phyloP scores from a whole-genome alignment of 2,888 invertebrate species.

The Pelosia muscerda region DNA sequence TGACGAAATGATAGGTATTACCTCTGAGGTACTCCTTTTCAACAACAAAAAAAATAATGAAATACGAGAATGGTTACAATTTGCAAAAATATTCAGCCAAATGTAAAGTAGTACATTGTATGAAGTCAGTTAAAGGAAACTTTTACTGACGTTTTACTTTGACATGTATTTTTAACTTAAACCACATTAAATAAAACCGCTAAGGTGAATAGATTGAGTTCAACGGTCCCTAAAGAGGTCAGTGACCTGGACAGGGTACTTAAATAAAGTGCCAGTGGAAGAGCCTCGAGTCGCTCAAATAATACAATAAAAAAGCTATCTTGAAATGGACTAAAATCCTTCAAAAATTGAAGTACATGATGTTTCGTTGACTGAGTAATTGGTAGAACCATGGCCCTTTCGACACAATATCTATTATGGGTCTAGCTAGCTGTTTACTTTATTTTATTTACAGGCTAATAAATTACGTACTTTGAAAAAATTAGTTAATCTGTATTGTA shows the following conservation, averaged over 20 bases:
- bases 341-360: not conserved
- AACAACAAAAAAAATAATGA: not conserved
- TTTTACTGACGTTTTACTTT: not conserved
- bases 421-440: not conserved
- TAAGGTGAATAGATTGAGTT: not conserved
- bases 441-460: not conserved
- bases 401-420: not conserved
- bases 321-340: not conserved
- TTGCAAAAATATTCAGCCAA: not conserved
- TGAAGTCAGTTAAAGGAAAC: not conserved
- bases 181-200: not conserved
- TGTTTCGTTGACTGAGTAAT: not conserved
- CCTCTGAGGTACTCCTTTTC: not conserved
- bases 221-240: not conserved
- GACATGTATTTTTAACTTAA: not conserved
- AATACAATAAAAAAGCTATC: slow-evolving; percentile 1
- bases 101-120: not conserved
- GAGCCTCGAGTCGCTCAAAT: not conserved
- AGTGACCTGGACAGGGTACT: not conserved
- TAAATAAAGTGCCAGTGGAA: not conserved
- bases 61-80: not conserved
- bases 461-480: not conserved
- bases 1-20: not conserved
- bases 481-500: not conserved
- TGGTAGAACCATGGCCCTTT: not conserved